Conservation (phyloP, 2,797 vertebrate species). For the Pipistrellus nathusii region DNA sequence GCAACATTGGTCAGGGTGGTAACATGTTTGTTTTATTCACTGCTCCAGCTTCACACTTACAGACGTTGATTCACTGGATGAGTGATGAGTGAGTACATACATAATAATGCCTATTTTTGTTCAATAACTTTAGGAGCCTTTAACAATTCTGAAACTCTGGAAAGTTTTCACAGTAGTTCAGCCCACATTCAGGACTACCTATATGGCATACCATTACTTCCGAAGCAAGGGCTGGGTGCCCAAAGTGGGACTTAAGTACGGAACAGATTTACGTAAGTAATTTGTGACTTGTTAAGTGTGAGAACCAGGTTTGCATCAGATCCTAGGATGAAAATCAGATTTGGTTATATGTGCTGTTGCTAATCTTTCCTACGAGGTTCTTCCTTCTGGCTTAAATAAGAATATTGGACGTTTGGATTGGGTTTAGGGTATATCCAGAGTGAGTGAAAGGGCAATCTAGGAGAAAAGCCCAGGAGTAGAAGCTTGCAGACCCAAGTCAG, state of each 20-base stretch:
- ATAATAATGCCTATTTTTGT: background rate
- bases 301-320: background rate
- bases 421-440: background rate
- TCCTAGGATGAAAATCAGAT: background rate
- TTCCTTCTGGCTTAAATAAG: background rate
- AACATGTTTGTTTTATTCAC: background rate
- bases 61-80: background rate
- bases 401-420: background rate
- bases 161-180: constrained; percentile 87
- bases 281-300: too few relatives aligned
- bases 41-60: background rate
- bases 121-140: constrained; percentile 89
- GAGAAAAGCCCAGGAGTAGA: background rate
- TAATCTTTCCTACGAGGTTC: background rate
- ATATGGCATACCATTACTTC: constrained; percentile 95
- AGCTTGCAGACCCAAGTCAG: background rate
- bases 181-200: constrained; percentile 91
- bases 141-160: constrained; percentile 93
- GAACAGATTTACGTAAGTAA: constrained; percentile 94
- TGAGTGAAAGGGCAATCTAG: background rate
- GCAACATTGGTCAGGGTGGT: too few relatives aligned
- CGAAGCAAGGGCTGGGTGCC: constrained; percentile 97
- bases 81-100: background rate
- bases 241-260: constrained; percentile 96
- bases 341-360: background rate